A percentile compares a stretch with the other conserved stretches of the same genome.
Evolutionary conservation across 2,113 vertebrate species (phyloP).

Genomic region (Gallinago undulata): DNA sequence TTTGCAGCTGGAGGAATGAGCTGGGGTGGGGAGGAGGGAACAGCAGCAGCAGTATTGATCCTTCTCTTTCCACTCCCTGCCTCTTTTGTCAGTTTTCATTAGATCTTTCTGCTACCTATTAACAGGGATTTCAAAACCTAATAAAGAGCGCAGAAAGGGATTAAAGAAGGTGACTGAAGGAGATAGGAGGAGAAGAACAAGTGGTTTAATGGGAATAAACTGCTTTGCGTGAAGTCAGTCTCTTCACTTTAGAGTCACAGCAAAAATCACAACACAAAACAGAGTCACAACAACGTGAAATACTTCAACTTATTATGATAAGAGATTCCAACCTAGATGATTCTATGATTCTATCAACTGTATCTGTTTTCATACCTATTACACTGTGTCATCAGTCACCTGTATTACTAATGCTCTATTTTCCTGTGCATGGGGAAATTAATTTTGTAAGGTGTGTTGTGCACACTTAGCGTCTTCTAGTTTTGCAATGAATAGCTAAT

Average conservation of each 20-base stretch:
- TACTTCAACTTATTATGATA: background rate
- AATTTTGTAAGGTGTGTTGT: background rate
- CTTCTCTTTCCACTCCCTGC: background rate
- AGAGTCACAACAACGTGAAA: background rate
- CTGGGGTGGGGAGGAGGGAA: background rate
- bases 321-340: background rate
- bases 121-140: background rate
- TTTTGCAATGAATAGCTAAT: background rate
- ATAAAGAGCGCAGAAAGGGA: background rate
- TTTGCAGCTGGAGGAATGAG: background rate
- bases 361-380: background rate
- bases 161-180: background rate
- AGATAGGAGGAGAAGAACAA: background rate
- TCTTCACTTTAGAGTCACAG: background rate
- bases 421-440: background rate
- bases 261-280: background rate
- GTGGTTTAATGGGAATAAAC: background rate
- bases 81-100: background rate
- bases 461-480: background rate
- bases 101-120: background rate
- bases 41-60: background rate
- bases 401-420: background rate
- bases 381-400: background rate
- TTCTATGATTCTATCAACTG: background rate
- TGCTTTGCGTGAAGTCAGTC: background rate